Evolutionary conservation across 2,113 vertebrate species (phyloP), one percentile per base, ranked within the genome.

Genomic region (Scytalopus superciliaris): DNA sequence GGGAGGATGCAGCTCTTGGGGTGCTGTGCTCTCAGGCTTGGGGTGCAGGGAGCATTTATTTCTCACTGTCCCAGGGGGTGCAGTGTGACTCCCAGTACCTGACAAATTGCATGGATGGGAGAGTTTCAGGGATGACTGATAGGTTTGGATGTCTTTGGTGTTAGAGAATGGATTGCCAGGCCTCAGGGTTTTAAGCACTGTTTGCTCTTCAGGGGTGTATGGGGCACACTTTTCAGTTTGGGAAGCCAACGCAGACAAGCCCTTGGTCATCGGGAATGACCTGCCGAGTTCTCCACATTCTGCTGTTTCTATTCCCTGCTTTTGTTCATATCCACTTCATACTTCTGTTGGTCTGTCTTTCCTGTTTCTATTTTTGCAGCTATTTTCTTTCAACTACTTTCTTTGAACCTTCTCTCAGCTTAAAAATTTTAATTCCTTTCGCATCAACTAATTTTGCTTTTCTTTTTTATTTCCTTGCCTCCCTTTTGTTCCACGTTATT

Each of bases 171-270:
- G 22, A 42, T 75, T 79, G 44, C 40, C 24, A 66, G 37, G 50
- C 21, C 55, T 44, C 31, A 14, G 24, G 33, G 40, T 49, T 31
- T 89, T 11, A 24, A 81, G 45, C 39, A 9, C 50, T 35, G 10
- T 19, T 56, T 1, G 6, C 28, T 67, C 47, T 30, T 56, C 42
- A 40, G 53, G 53, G 28, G 8, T 12, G 22, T 40, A 11, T n/a
- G 1, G 1, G 45, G 17, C 23, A 25, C 1, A 0, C 17, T 68
- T 25, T 50, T 40, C 27, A 5, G 18, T 33, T 33, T 3, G n/a
- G 33, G 8, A 59, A 83, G 23, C 22, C 45, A 35, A 27, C 27
- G 70, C 56, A 50, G 55, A 27, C 4, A 4, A 74, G 45, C 30
- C 60, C 9, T 25, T 35, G 66, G 52, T 16, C 14, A 7, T 63